Evolutionary conservation across 2,113 vertebrate genomes (phyloP).

Genomic region (Phoxinus phoxinus): DNA sequence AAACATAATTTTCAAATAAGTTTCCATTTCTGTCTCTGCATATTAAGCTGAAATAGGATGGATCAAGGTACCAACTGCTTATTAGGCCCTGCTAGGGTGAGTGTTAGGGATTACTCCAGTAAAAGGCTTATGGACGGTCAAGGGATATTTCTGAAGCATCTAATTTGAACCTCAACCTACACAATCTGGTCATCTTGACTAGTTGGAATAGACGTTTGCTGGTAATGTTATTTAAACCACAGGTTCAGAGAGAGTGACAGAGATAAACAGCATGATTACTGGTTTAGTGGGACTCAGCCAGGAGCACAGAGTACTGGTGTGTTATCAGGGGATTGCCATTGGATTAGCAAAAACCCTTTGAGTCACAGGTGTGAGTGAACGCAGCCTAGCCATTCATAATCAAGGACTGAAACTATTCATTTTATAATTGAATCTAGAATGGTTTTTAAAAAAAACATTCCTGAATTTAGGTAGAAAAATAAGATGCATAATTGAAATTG

Average conservation of each 20-base stretch:
- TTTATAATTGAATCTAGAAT: no score
- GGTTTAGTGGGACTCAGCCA: not conserved
- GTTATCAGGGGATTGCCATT: not conserved
- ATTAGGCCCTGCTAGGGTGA: slow-evolving; percentile 68
- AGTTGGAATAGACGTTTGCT: not conserved
- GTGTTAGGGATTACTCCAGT: slow-evolving; percentile 74
- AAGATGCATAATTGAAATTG: not conserved
- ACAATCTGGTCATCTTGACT: slow-evolving; percentile 53
- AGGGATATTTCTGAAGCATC: slow-evolving; percentile 76
- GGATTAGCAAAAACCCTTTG: not conserved
- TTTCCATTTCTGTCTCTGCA: no score
- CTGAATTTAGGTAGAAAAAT: not conserved
- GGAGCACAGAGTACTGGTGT: not conserved
- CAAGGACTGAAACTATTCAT: no score
- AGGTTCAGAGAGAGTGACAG: slow-evolving; percentile 22
- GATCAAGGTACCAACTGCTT: slow-evolving; percentile 68
- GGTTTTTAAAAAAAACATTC: no score
- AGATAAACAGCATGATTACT: not conserved
- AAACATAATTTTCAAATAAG: no score
- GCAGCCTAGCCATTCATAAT: no score
- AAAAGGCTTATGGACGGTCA: slow-evolving; percentile 78
- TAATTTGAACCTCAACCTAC: slow-evolving; percentile 73
- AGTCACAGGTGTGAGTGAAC: no score
- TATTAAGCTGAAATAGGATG: no score
- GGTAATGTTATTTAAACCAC: slow-evolving; percentile 34